Percentiles rank a stretch among this genome's conserved stretches.
Evolutionary conservation across 2,113 vertebrate genomes (phyloP).

Genomic region (Lophius piscatorius): DNA sequence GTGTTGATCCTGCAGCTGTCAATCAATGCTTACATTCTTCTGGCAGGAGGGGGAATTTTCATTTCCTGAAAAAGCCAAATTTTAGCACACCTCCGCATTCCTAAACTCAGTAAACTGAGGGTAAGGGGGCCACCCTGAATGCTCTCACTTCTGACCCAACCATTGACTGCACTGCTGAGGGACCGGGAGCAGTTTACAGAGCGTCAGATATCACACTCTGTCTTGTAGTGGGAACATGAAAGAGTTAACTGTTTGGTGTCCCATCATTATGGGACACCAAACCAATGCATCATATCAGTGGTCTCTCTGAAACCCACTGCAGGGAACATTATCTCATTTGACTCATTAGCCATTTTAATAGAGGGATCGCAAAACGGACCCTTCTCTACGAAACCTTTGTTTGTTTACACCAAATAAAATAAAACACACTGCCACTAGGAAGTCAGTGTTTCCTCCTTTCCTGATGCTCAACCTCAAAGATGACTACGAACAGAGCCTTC

Average conservation of each 20-base stretch:
- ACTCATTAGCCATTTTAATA: too few relatives aligned
- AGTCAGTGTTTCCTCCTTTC: too few relatives aligned
- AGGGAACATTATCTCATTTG: neutral
- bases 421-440: too few relatives aligned
- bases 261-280: too few relatives aligned
- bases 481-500: too few relatives aligned
- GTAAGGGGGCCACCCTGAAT: conserved; percentile 7
- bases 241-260: neutral
- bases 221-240: neutral
- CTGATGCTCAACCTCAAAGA: too few relatives aligned
- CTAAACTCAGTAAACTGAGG: conserved; percentile 13
- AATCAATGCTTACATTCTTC: conserved; percentile 18
- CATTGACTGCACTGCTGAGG: neutral
- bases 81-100: conserved; percentile 35
- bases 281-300: too few relatives aligned
- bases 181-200: neutral
- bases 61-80: conserved; percentile 31
- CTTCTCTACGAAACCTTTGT: too few relatives aligned
- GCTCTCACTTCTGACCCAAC: neutral
- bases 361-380: too few relatives aligned
- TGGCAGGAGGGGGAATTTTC: conserved; percentile 33
- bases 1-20: neutral
- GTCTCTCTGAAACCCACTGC: neutral
- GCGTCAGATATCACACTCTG: neutral
- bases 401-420: too few relatives aligned